Base-by-base conservation (phyloP, 2,888 invertebrate species). In the Miltochrista miniata region DNA sequence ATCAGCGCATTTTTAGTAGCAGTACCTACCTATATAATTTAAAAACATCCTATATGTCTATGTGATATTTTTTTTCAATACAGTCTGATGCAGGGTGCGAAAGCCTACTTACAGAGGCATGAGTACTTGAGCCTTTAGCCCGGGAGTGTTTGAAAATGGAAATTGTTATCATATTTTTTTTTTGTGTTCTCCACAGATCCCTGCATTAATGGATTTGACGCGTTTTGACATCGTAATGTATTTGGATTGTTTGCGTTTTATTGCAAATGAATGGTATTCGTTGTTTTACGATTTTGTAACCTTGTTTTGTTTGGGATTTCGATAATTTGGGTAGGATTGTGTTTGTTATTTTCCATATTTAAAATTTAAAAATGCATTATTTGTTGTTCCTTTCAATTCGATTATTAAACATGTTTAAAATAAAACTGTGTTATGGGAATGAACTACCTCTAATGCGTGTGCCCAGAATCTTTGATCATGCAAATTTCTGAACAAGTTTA, bases 31-130 rank as follows among this genome's bases (percentile, higher is more conserved):
- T 12, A 45, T 13, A 7, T 18, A 15, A 45, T 35, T 29, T 11
- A 15, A 10, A 18, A 1, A 45, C 41, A 41, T 2, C 37, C 33
- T 34, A 12, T 53, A 50, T 43, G 38, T 38, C 18, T 42, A 34
- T 41, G 42, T 50, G 56, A 44, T 42, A 42, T 45, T 67, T 68
- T 70, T 70, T 70, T 68, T 69, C 68, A 58, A 67, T 69, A 64
- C 56, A 64, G 56, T 64, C 54, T 59, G 59, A 18, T 40, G 51
- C 52, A 59, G 60, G 59, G 45, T 59, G 56, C 58, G 46, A 64
- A 69, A 74, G 70, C 76, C 79, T 81, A 76, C 82, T 80, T 81
- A 78, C 60, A 57, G 43, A 81, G 83, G 81, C 80, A 81, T 82
- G 80, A 79, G 78, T 69, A 74, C 69, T 70, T 80, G 73, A 81